phyloP scores from a whole-genome alignment of 1,140 invertebrate species.

The Orussus abietinus region DNA sequence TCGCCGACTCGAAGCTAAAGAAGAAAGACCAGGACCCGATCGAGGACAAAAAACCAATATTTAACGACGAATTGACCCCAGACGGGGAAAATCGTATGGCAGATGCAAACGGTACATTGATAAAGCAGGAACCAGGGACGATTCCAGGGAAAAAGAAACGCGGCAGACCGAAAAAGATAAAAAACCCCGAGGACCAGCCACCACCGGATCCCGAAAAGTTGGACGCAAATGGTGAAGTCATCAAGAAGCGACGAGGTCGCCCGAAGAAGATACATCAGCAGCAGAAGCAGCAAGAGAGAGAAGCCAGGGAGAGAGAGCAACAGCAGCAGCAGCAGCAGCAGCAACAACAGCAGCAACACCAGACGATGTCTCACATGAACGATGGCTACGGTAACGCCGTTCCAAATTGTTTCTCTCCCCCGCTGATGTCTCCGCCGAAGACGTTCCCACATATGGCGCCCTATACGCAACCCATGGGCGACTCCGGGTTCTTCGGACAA shows the following conservation, averaged over 20 bases:
- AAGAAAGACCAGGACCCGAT: slow-evolving; percentile 55
- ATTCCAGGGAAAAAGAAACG: slow-evolving; percentile 82
- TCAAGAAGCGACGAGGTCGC: slow-evolving; percentile 79
- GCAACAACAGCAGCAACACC: slow-evolving; percentile 23
- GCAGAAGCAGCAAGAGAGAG: slow-evolving; percentile 43
- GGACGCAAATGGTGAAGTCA: slow-evolving; percentile 59
- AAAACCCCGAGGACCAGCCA: slow-evolving; percentile 62
- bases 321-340: slow-evolving; percentile 19
- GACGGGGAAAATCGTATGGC: slow-evolving; percentile 45
- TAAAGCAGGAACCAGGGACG: slow-evolving; percentile 57
- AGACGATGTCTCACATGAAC: slow-evolving; percentile 26
- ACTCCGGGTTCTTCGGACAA: slow-evolving; percentile 40
- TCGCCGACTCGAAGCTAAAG: slow-evolving; percentile 73
- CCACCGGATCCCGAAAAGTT: slow-evolving; percentile 57
- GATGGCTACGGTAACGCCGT: slow-evolving; percentile 42
- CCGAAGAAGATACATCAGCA: slow-evolving; percentile 74
- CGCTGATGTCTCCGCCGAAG: slow-evolving; percentile 47
- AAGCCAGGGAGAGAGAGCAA: slow-evolving; percentile 41
- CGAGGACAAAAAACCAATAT: slow-evolving; percentile 57
- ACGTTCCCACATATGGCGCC: slow-evolving; percentile 49
- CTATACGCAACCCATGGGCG: slow-evolving; percentile 41
- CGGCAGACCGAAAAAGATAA: slow-evolving; percentile 83
- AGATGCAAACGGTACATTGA: slow-evolving; percentile 49
- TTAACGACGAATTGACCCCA: slow-evolving; percentile 43
- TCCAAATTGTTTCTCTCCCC: slow-evolving; percentile 58